A percentile compares a stretch with the other conserved stretches of the same genome.
These are phyloP conservation scores for Agrilus biguttatus DNA, from an alignment of 2,888 invertebrate species.

Conservation along the genomic window DNA sequence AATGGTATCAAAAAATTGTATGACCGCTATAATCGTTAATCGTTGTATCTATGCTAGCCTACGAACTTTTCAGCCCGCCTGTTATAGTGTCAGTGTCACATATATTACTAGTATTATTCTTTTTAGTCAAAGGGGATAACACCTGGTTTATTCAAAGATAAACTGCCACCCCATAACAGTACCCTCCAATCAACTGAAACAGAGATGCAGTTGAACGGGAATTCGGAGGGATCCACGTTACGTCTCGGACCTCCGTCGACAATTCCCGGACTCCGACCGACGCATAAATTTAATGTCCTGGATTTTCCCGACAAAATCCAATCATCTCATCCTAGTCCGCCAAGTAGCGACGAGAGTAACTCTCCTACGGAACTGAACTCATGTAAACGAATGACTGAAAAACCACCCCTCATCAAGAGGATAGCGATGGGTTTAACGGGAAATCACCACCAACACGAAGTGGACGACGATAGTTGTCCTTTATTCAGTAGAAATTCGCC, in stretches of 20 bases:
- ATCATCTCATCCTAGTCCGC: slow-evolving; percentile 37
- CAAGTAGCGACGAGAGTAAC: slow-evolving; percentile 74
- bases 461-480: slow-evolving; percentile 55
- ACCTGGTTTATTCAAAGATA: slow-evolving; percentile 22
- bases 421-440: slow-evolving; percentile 63
- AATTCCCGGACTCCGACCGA: slow-evolving; percentile 51
- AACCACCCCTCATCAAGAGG: slow-evolving; percentile 64
- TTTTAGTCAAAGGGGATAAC: slow-evolving; percentile 30
- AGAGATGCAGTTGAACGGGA: slow-evolving; percentile 36
- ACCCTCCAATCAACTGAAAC: slow-evolving; percentile 28
- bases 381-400: slow-evolving; percentile 66
- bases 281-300: slow-evolving; percentile 41
- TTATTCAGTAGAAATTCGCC: slow-evolving; percentile 46
- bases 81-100: neutral
- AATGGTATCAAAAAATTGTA: too few species aligned
- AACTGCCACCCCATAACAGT: slow-evolving; percentile 15
- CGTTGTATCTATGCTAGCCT: too few species aligned
- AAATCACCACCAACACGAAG: slow-evolving; percentile 28
- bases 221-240: slow-evolving; percentile 33
- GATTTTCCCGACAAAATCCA: slow-evolving; percentile 26
- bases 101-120: too few species aligned
- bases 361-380: slow-evolving; percentile 79
- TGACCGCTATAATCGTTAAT: too few species aligned
- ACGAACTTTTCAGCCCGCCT: too few species aligned
- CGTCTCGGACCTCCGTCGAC: slow-evolving; percentile 44